Evolutionary conservation across 1,140 invertebrate genomes (phyloP), one percentile per base, ranked within the genome.

Genomic region (Camponotus floridanus): DNA sequence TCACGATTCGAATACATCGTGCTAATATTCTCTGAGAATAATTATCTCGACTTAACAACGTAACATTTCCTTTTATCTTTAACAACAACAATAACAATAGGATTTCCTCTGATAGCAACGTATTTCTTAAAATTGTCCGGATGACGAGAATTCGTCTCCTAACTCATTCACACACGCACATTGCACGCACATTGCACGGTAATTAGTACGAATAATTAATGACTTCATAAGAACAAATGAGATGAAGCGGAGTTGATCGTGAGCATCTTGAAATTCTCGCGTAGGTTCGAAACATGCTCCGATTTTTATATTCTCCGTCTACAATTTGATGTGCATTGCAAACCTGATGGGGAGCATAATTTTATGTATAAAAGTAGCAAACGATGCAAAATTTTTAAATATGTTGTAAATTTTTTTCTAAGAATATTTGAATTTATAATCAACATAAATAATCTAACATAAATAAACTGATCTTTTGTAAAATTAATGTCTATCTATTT

Each of bases 81-180:
- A 93, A 93, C 92, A 94, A 92, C 92, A 94, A 93, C 92, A 93
- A 33, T 93, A 94, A 93, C 92, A 94, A 94, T 89, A 78, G 92
- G 76, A 71, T 91, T 85, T 90, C 68, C 86, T 80, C 4, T 70
- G 85, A 91, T 86, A 92, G 93, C 42, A 88, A 90, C 51, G 51
- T 76, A 83, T 78, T 87, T 59, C 71, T 86, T 90, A 68, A 86
- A 83, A 84, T 86, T 51, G 33, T 85, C 2, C 31, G 73, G 67
- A 73, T 59, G 67, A 61, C 51, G 55, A 73, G 39, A 31, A 61
- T 73, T 73, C 36, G 51, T 13, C 48, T 81, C 21, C 21, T 21
- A 59, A 59, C 18, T 36, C 78, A 81, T 71, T 26, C 36, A 45
- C 31, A 11, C 36, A 48, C 59, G 31, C 39, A 73, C 21, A 9